Evolutionary conservation across 2,797 vertebrate genomes (phyloP), one percentile per base, ranked within the genome.

Genomic region (Premnoplex brunnescens): DNA sequence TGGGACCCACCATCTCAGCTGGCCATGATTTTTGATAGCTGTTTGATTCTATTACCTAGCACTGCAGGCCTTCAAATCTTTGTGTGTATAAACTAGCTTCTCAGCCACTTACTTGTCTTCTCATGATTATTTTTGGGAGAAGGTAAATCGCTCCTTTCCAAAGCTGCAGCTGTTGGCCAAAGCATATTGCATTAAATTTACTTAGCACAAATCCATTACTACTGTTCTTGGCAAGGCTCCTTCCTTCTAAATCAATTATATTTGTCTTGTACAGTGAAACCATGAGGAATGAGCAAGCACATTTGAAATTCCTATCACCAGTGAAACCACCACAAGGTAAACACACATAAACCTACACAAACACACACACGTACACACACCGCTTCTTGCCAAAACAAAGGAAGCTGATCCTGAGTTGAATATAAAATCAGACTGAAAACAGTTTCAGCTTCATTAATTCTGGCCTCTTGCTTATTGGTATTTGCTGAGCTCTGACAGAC

Each of bases 151-250:
- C 36, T 93, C 46, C 60, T 88, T 89, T 87, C 85, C 78, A 89
- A 80, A 92, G 83, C 59, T 94, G 71, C 85, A 91, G 89, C 94
- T 95, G 80, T 88, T 85, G 72, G 83, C 71, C 72, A 68, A 93
- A 93, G 77, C 8, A 68, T 74, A 91, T 66, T 74, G 46, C 54
- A 87, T 89, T 94, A 91, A 87, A 91, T 92, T 95, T 87, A 85
- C 77, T 94, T 88, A 91, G 86, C 75, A 74, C 80, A 92, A 95
- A 95, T 75, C 68, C 68, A 72, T 85, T 90, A 85, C 80, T 87
- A 74, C 88, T 93, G 74, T 93, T 69, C 81, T 95, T 95, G 96
- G 93, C 91, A 91, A 93, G 46, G 39, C 22, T 92, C 28, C 76
- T 91, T 87, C 41, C 41, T 94, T 89, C 84, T 91, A 77, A 77